Evolutionary conservation across 37 sponge, comb jelly and placozoan species (phyloP).

Genomic region (Halisarca cf. caerulea): DNA sequence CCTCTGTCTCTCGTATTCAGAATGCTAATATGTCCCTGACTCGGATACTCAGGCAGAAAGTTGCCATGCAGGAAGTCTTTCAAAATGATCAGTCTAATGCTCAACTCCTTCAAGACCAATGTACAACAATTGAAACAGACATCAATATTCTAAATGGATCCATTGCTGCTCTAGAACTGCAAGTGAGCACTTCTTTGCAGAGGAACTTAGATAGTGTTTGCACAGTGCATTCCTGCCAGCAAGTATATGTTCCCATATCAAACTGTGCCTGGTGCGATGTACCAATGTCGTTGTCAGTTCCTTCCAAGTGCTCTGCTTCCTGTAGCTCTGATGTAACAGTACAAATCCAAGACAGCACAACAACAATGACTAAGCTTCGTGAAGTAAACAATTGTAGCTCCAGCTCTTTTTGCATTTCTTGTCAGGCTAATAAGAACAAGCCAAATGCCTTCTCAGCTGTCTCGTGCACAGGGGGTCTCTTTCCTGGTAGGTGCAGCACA

Average conservation of each 20-base stretch:
- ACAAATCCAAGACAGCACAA: not conserved
- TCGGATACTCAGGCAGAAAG: not conserved
- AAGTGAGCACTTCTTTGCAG: slow-evolving; percentile 2
- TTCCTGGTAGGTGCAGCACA: not conserved
- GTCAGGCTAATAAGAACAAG: too few relatives aligned
- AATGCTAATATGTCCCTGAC: not conserved
- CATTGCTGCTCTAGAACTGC: not conserved
- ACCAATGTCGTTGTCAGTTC: not conserved
- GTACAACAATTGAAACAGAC: not conserved
- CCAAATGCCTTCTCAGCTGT: not conserved
- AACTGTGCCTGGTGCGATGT: not conserved
- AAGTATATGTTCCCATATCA: not conserved
- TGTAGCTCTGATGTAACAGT: not conserved
- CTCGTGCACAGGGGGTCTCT: not conserved
- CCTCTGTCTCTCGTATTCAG: not conserved
- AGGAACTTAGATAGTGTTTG: not conserved
- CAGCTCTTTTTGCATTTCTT: not conserved
- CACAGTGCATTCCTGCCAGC: not conserved
- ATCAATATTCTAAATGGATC: not conserved
- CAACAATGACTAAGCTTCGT: too few relatives aligned
- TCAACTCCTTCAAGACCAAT: not conserved
- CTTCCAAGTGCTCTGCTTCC: not conserved
- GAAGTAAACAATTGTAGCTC: too few relatives aligned
- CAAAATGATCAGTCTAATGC: not conserved
- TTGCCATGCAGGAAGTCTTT: not conserved